Evolutionary conservation across 2,113 vertebrate genomes (phyloP).

Genomic region (Hydropotes inermis): DNA sequence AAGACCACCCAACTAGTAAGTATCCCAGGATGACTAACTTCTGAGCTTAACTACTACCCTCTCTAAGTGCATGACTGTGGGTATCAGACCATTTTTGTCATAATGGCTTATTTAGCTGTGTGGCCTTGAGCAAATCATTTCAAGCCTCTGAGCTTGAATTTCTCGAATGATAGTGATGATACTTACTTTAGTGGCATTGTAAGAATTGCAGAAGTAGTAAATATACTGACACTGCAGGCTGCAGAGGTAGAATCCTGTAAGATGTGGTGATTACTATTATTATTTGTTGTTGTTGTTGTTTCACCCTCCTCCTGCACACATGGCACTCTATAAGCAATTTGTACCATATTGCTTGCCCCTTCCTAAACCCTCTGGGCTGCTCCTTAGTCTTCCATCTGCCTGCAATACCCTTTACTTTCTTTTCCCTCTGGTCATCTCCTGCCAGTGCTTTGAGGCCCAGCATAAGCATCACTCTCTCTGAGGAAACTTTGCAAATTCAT

Average conservation of each 20-base stretch:
- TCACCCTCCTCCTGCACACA: rapidly evolving
- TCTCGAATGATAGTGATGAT: neutral
- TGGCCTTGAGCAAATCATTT: neutral
- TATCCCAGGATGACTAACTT: neutral
- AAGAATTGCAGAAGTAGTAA: neutral
- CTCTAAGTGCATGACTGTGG: neutral
- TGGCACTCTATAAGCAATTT: rapidly evolving
- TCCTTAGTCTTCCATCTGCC: neutral
- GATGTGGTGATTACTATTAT: rapidly evolving
- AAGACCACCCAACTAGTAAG: neutral
- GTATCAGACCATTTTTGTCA: neutral
- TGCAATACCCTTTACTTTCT: neutral
- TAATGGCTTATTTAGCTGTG: neutral
- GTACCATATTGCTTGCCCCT: rapidly evolving
- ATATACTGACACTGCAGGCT: rapidly evolving
- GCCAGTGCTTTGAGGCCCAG: neutral
- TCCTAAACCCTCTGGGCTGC: rapidly evolving
- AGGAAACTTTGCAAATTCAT: neutral
- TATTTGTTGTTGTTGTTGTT: rapidly evolving
- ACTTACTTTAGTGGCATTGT: rapidly evolving
- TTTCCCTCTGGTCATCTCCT: neutral
- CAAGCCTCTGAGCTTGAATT: neutral
- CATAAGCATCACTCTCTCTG: neutral
- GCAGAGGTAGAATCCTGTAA: neutral
- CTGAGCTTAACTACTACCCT: neutral